Evolutionary conservation across 2,888 invertebrate species (phyloP), one percentile per base, ranked within the genome.

Genomic region (Thereva nobilitata): DNA sequence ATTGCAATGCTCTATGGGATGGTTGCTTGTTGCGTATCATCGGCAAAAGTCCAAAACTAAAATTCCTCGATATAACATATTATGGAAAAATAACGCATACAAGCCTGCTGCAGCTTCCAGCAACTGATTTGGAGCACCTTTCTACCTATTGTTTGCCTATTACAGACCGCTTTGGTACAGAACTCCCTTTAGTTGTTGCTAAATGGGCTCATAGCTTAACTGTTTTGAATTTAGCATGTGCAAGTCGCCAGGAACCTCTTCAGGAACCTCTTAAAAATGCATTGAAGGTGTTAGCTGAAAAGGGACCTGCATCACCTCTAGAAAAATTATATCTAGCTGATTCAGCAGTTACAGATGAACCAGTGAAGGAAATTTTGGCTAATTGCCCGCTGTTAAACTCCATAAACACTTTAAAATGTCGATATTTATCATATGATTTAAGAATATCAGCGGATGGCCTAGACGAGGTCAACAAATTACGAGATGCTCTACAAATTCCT

Each of bases 171-270:
- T n/a, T n/a, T n/a, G 23, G 2, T 74, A 89, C 90, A 47, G 91
- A 92, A 71, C 78, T 93, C 71, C 92, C 92, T 80, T 82, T 92
- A 75, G 90, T 93, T 72, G 87, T 91, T 68, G 89, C 91, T 75
- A 92, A 94, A 82, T 94, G 93, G 93, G 88, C 89, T 70, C 92
- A 93, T 80, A 93, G 92, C 78, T 84, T 94, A 67, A 82, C 90
- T 45, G 93, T 93, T 82, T 83, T 94, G 64, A 93, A 94, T 82
- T 83, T 94, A n/a, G n/a, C 92, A 4, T 93, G 93, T 92, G 91
- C 92, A 53, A 90, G 91, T 61, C 89, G 89, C 37, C 86, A 87
- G 53, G 84, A 87, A 54, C n/a, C n/a, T n/a, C n/a, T n/a, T n/a
- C n/a, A n/a, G n/a, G n/a, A n/a, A n/a, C 87, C 89, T 5, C 82